Conservation (phyloP, 2,888 invertebrate genomes). For the Epinotia brunnichana region DNA sequence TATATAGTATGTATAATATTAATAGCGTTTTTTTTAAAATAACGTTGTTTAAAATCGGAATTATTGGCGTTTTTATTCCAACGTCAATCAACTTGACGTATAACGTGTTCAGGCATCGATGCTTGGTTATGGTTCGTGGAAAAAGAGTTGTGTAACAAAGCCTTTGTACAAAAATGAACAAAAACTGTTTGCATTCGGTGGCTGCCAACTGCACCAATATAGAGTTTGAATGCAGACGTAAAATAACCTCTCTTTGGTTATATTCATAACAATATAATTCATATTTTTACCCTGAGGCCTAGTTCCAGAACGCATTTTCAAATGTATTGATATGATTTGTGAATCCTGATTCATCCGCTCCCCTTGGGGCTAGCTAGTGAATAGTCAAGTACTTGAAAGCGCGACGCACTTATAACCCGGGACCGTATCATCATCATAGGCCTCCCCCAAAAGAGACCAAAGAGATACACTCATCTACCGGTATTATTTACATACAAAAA, state of each 20-base stretch:
- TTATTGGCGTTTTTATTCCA: not conserved
- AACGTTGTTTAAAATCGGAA: not conserved
- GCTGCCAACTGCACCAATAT: not conserved
- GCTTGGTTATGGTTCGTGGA: not conserved
- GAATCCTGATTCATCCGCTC: not conserved
- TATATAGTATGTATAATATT: no score
- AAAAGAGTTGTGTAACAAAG: not conserved
- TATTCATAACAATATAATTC: not conserved
- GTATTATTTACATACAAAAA: no score
- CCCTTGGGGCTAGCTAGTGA: not conserved
- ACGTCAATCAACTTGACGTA: conserved; percentile 1
- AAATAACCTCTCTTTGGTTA: not conserved
- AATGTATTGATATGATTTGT: no score
- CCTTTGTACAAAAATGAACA: not conserved
- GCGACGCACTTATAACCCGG: not conserved
- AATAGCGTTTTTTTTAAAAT: no score
- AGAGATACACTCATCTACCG: no score
- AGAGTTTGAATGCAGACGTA: not conserved
- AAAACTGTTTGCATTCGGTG: not conserved
- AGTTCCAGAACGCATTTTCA: not conserved
- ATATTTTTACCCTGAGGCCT: not conserved
- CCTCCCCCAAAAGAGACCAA: no score
- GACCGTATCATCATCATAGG: no score
- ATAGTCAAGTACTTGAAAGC: not conserved
- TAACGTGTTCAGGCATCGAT: not conserved